Evolutionary conservation across 2,797 vertebrate genomes (phyloP).

Genomic region (Brachyalestes nurse): DNA sequence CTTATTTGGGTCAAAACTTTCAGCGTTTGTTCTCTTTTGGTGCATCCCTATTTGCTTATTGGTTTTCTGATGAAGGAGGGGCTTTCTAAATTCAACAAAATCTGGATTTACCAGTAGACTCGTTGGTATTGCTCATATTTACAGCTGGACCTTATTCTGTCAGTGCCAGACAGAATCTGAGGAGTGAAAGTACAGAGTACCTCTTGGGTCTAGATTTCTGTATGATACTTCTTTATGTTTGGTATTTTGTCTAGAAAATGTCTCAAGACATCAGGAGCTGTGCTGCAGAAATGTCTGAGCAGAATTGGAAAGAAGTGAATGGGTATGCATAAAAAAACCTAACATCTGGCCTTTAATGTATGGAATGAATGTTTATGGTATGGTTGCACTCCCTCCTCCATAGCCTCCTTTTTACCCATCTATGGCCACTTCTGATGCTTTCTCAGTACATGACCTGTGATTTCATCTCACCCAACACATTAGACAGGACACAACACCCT

Average conservation of each 20-base stretch:
- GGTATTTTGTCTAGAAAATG: slow-evolving; percentile 24
- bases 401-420: slow-evolving; percentile 22
- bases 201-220: slow-evolving; percentile 2
- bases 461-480: slow-evolving; percentile 35
- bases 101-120: neutral
- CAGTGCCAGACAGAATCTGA: slow-evolving; percentile 30
- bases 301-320: neutral
- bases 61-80: neutral
- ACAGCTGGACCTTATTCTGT: neutral
- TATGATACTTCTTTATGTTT: neutral
- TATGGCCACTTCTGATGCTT: slow-evolving; percentile 38
- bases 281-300: slow-evolving; percentile 5
- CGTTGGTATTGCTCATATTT: neutral
- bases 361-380: slow-evolving; percentile 9
- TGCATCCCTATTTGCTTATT: neutral
- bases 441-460: slow-evolving; percentile 28
- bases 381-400: slow-evolving; percentile 10
- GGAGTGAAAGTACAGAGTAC: slow-evolving; percentile 23
- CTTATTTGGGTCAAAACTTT: no score
- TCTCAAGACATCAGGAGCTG: slow-evolving; percentile 25
- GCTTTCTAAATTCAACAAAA: neutral
- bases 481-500: slow-evolving; percentile 15
- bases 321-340: neutral
- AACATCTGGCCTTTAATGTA: slow-evolving; percentile 26
- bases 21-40: no score